Evolutionary conservation across 2,797 vertebrate genomes (phyloP).

Genomic region (Synanceia verrucosa): DNA sequence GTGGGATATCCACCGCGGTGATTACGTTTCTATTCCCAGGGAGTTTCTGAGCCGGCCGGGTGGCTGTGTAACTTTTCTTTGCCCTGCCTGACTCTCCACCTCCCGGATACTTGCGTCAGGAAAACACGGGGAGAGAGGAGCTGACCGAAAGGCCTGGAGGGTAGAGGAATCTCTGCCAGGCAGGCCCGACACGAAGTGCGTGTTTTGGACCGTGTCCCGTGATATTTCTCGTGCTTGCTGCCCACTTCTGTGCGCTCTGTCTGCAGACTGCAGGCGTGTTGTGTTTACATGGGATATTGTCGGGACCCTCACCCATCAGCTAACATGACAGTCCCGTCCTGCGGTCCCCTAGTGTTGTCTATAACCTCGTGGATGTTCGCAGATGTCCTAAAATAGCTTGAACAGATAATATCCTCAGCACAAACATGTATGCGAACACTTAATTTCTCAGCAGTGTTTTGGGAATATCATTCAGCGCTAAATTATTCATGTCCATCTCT

Average conservation of each 20-base stretch:
- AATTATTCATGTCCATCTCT: slow-evolving; percentile 47
- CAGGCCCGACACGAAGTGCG: slow-evolving; percentile 19
- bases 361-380: slow-evolving; percentile 6
- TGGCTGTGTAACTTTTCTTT: slow-evolving; percentile 65
- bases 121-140: slow-evolving; percentile 74
- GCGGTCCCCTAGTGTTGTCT: slow-evolving; percentile 21
- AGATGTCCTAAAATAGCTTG: not conserved
- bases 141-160: slow-evolving; percentile 62
- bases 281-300: not conserved
- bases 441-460: not conserved
- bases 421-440: not conserved
- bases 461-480: slow-evolving; percentile 25
- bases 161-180: slow-evolving; percentile 32
- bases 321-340: slow-evolving; percentile 13
- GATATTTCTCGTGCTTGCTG: not conserved
- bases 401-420: not conserved
- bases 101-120: slow-evolving; percentile 71
- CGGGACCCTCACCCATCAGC: slow-evolving; percentile 6
- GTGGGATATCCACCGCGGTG: not conserved
- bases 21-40: not conserved
- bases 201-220: not conserved
- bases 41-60: slow-evolving; percentile 27
- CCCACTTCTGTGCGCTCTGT: not conserved
- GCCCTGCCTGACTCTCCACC: slow-evolving; percentile 58
- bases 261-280: slow-evolving; percentile 11